Conservation (phyloP, 1,140 invertebrate species). For the Tribolium castaneum region DNA sequence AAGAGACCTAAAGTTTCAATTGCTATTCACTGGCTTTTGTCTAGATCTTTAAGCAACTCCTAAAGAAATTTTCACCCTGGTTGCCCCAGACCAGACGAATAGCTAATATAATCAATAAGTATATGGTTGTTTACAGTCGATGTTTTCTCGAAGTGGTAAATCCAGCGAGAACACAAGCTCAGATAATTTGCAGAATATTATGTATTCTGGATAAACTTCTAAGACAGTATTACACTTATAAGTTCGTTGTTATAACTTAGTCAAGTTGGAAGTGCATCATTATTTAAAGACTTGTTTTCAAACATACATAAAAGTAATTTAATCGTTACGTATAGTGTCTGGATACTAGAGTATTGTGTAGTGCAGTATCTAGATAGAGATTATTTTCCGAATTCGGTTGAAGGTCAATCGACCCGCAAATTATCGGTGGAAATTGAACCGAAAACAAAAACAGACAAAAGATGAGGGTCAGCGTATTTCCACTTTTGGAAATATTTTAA, state of each 20-base stretch:
- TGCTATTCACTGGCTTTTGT: neutral
- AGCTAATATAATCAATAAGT: neutral
- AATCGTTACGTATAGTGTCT: neutral
- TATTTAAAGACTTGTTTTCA: neutral
- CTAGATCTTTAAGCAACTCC: neutral
- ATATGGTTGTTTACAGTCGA: neutral
- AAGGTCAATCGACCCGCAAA: neutral
- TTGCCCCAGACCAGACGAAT: neutral
- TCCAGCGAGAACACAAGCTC: neutral
- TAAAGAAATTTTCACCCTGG: neutral
- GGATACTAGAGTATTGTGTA: conserved; percentile 1
- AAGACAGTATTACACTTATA: conserved; percentile 6
- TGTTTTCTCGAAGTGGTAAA: neutral
- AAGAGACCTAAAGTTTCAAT: conserved; percentile 1
- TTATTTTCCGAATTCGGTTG: neutral
- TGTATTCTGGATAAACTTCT: conserved; percentile 18
- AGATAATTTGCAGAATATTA: neutral
- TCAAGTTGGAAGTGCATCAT: conserved; percentile 19
- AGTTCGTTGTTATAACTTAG: conserved; percentile 17
- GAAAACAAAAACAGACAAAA: neutral
- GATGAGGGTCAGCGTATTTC: conserved; percentile 4
- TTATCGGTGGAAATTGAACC: neutral
- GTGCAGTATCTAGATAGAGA: conserved; percentile 10
- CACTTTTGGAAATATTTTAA: conserved; percentile 27
- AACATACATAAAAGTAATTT: neutral